A percentile compares a stretch with the other conserved stretches of the same genome.
Conservation (phyloP, 2,113 vertebrate species). For the rat (Rattus norvegicus) region GRCr8 NC_086019.1:213288001-213288500, state of each 20-base stretch:
- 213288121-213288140: neutral
- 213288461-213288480: neutral
- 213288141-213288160: neutral
- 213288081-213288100: neutral
- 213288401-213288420: neutral
- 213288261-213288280: neutral
- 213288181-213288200: too few relatives aligned
- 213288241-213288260: neutral
- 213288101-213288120: neutral
- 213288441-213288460: neutral
- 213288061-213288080: slow-evolving; percentile 16
- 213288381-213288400: neutral
- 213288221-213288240: neutral
- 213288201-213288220: neutral
- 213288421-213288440: neutral
- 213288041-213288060: neutral
- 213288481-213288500: neutral
- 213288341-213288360: neutral
- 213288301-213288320: too few relatives aligned
- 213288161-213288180: neutral
- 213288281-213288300: neutral
- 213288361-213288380: too few relatives aligned
- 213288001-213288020: neutral
- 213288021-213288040: neutral
- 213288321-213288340: neutral